Conservation (phyloP, 1,140 invertebrate genomes). For the Sesamia nonagrioides region DNA sequence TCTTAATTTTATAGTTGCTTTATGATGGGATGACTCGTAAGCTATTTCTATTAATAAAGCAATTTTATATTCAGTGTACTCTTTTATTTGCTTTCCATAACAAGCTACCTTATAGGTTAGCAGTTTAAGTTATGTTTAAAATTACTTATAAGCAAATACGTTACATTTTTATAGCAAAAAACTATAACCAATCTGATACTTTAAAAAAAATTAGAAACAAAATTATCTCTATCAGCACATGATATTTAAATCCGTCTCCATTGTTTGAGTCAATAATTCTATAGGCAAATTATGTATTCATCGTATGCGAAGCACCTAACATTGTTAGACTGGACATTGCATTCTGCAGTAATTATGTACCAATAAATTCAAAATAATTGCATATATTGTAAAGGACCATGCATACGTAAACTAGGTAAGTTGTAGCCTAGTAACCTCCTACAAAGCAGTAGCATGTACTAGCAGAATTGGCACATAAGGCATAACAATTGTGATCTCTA, state of each 20-base stretch:
- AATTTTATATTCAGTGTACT: too few relatives aligned
- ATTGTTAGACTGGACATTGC: neutral
- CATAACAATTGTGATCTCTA: constrained; percentile 30
- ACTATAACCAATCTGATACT: too few relatives aligned
- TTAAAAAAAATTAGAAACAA: too few relatives aligned
- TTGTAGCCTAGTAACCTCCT: constrained; percentile 1
- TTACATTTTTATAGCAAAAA: too few relatives aligned
- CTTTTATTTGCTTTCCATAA: too few relatives aligned
- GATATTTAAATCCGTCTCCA: neutral
- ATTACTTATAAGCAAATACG: too few relatives aligned
- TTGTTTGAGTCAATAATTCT: neutral
- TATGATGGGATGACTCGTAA: too few relatives aligned
- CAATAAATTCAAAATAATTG: constrained; percentile 22
- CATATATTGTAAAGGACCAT: neutral
- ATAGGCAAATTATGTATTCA: neutral
- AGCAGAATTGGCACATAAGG: constrained; percentile 14
- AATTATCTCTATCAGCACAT: too few relatives aligned
- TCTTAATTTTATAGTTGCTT: too few relatives aligned
- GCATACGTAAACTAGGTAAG: neutral
- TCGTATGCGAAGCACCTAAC: constrained; percentile 5
- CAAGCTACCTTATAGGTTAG: too few relatives aligned
- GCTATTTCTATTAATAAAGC: too few relatives aligned
- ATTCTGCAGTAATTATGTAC: neutral
- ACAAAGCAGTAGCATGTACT: neutral
- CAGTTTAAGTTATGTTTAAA: too few relatives aligned